Evolutionary conservation across 2,888 invertebrate genomes (phyloP).

Genomic region (Scrobipalpa atriplicella): DNA sequence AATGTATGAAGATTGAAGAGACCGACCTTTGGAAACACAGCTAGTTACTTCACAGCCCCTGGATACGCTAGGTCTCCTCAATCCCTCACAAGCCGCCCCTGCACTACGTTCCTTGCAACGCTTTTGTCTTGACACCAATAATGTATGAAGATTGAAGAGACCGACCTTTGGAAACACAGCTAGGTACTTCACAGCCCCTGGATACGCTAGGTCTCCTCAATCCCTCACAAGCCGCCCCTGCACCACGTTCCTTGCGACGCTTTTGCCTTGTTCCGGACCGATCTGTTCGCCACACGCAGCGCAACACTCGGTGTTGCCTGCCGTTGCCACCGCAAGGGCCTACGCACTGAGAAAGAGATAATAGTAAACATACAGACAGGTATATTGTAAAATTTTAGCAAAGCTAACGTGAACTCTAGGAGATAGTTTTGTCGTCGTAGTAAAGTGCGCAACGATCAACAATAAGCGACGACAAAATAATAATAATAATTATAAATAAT

Average conservation of each 20-base stretch:
- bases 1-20: too few species aligned
- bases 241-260: constrained; percentile 84
- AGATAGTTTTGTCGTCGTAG: too few species aligned
- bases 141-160: neutral
- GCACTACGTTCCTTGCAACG: constrained; percentile 84
- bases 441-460: too few species aligned
- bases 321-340: constrained; percentile 91
- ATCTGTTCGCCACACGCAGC: constrained; percentile 91
- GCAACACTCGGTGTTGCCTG: constrained; percentile 93
- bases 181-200: constrained; percentile 88
- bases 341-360: constrained; percentile 85
- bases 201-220: constrained; percentile 89
- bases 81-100: constrained; percentile 91
- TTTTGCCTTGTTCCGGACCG: constrained; percentile 77
- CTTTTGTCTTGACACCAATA: neutral
- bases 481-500: too few species aligned
- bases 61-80: constrained; percentile 89
- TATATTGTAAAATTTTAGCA: too few species aligned
- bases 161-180: constrained; percentile 77
- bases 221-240: constrained; percentile 92
- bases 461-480: too few species aligned
- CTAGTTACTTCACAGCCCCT: constrained; percentile 88
- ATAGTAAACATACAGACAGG: too few species aligned
- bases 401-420: too few species aligned
- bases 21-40: constrained; percentile 76